These are phyloP conservation scores for Cynocephalus volans DNA, from an alignment of 2,113 vertebrate species.

Conservation along the genomic window DNA sequence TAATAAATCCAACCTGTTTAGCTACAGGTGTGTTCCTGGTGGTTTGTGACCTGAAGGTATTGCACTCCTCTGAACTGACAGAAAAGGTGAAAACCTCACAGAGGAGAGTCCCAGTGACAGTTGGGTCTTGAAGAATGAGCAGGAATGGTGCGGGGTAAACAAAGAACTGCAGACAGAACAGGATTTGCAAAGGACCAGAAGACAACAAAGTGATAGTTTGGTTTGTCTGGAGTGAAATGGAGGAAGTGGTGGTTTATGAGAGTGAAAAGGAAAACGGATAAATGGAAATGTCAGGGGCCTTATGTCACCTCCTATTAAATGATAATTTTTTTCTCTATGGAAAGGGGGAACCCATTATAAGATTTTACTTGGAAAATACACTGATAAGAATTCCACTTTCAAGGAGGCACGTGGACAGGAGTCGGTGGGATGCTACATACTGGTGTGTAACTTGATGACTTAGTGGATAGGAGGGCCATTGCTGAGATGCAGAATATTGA, in stretches of 20 bases:
- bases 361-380: too few relatives aligned
- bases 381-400: too few relatives aligned
- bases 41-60: background rate
- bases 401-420: too few relatives aligned
- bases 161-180: background rate
- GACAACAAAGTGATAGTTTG: background rate
- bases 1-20: background rate
- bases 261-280: background rate
- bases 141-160: background rate
- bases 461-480: too few relatives aligned
- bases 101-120: background rate
- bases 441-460: too few relatives aligned
- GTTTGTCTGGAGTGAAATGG: background rate
- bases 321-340: background rate
- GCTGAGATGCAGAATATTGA: too few relatives aligned
- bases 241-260: background rate
- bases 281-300: background rate
- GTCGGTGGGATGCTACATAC: too few relatives aligned
- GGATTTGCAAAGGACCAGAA: background rate
- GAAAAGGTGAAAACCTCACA: background rate
- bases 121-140: background rate
- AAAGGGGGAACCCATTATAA: background rate
- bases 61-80: background rate
- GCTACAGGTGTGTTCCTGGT: background rate
- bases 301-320: background rate